phyloP scores from a whole-genome alignment of 1,140 invertebrate genomes.

The Drosophila malerkotliana region DNA sequence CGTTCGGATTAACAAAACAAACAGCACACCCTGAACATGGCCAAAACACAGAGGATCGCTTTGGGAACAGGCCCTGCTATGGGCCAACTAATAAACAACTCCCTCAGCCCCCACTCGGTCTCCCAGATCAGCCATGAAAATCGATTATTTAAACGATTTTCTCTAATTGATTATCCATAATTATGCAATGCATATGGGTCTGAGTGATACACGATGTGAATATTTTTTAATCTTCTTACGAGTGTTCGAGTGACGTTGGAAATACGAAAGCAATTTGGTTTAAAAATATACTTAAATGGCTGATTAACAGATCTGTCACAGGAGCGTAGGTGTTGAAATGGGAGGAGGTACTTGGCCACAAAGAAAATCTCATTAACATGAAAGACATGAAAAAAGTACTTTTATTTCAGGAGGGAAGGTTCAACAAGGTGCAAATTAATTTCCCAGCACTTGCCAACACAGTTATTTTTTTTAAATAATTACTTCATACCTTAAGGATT shows the following conservation, averaged over 20 bases:
- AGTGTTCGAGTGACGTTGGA: not conserved
- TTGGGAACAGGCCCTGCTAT: slow-evolving; percentile 11
- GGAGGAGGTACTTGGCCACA: slow-evolving; percentile 16
- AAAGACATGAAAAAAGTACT: slow-evolving; percentile 19
- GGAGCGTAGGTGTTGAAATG: slow-evolving; percentile 28
- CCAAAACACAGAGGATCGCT: slow-evolving; percentile 9
- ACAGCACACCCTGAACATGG: slow-evolving; percentile 29
- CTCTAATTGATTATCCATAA: slow-evolving; percentile 33
- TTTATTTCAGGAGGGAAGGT: slow-evolving; percentile 14
- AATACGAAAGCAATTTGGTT: slow-evolving; percentile 13
- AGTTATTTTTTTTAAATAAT: not conserved
- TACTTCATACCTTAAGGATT: not conserved
- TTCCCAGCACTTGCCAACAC: slow-evolving; percentile 20
- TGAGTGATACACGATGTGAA: slow-evolving; percentile 13
- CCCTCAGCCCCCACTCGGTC: not conserved
- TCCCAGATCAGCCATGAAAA: slow-evolving; percentile 5
- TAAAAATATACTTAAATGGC: not conserved
- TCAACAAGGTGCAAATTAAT: slow-evolving; percentile 30
- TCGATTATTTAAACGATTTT: slow-evolving; percentile 27
- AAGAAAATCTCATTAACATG: slow-evolving; percentile 28
- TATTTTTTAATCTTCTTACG: slow-evolving; percentile 17
- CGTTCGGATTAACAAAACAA: slow-evolving; percentile 62
- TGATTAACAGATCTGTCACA: slow-evolving; percentile 7
- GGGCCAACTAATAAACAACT: slow-evolving; percentile 35
- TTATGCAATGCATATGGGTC: slow-evolving; percentile 18